Base-by-base conservation (phyloP, 2,888 invertebrate species). In the Flexamia atlantica region DNA sequence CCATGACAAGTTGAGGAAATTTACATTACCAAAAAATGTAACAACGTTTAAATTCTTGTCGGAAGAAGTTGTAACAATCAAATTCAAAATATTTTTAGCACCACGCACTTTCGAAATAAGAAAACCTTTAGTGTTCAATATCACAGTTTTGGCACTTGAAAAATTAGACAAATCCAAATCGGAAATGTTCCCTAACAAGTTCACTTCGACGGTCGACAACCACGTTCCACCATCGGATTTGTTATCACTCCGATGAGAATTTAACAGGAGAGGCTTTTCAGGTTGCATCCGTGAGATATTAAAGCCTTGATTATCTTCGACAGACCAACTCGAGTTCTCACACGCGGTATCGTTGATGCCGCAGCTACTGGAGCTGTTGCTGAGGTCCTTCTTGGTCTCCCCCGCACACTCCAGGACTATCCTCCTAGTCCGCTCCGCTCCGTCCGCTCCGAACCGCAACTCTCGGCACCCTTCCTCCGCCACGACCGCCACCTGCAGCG, bases 391-490 rank as follows among this genome's bases (percentile, higher is more conserved):
- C 5, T 7, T 30, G 32, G 17, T 32, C 42, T 1, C 72, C 23
- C 12, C 72, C 23, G 4, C 76, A 76, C 76, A 76, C 50, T 72
- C 7, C 72, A 72, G 14, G 4, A 72, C 42, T 28, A 40, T 9
- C 70, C 70, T 5, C 32, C 23, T 10, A 25, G 25, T 46, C 46
- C 20, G 76, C 10, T n/a, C 17, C n/a, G 12, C 36, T 9, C 32
- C 42, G 4, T 36, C 72, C 10, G 23, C 28, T 12, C 72, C n/a
- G 42, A 40, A 36, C n/a, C 42, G 7, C n/a, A 5, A 14, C 23
- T 72, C 72, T 17, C 12, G 1, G 25, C 36, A 5, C 36, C 30
- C 36, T 10, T 7, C 42, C 40, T 20, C 25, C 10, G 1, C 9
- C 7, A 76, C 17, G 7, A 40, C 50, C 25, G 28, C 25, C 28